A percentile compares a stretch with the other conserved stretches of the same genome.
Conservation (phyloP, 2,113 vertebrate genomes). For the Paradoxurus hermaphroditus region DNA sequence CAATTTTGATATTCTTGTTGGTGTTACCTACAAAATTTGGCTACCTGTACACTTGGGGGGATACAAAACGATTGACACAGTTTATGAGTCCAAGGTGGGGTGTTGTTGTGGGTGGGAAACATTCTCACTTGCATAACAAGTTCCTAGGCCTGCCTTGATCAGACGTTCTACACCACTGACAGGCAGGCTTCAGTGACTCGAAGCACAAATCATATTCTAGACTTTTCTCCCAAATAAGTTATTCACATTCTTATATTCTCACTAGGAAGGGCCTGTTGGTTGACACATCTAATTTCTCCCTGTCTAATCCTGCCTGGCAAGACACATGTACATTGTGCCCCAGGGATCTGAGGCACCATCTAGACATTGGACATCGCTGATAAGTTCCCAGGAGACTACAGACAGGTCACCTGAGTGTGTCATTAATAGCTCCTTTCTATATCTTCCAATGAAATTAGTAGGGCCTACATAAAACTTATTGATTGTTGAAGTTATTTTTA, state of each 20-base stretch:
- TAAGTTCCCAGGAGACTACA: background rate
- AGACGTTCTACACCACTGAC: background rate
- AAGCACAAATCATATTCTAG: background rate
- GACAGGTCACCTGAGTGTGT: background rate
- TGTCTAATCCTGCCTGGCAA: background rate
- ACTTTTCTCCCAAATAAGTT: background rate
- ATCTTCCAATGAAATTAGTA: background rate
- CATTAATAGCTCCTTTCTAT: background rate
- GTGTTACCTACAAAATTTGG: background rate
- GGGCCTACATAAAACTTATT: background rate
- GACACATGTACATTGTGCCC: background rate
- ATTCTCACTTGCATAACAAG: background rate
- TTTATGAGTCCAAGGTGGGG: background rate
- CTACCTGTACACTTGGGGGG: background rate
- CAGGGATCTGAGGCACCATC: background rate
- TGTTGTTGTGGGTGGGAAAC: background rate
- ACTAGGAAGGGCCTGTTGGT: background rate
- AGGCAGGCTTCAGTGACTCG: background rate
- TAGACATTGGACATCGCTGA: background rate
- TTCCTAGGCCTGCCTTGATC: background rate
- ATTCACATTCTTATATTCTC: background rate
- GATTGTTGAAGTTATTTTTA: background rate
- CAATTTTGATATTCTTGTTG: background rate
- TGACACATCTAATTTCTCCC: background rate
- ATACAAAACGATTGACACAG: background rate